phyloP scores from a whole-genome alignment of 2,888 invertebrate species.

The Hydroisotoma schaefferi region DNA sequence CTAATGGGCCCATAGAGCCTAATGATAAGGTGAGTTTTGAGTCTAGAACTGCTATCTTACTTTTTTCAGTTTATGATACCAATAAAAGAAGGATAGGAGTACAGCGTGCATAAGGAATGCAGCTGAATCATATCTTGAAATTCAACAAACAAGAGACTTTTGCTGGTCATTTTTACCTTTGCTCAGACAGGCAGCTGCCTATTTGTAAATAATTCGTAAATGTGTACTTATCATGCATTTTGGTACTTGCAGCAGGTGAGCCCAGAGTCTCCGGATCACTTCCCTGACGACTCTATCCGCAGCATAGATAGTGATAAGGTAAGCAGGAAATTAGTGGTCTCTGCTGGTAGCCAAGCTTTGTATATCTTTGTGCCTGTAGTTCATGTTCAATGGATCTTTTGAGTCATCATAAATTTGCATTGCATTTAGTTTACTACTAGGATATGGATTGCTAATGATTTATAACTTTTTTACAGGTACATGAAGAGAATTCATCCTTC shows the following conservation, averaged over 20 bases:
- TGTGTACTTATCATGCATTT: not conserved
- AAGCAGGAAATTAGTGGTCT: slow-evolving; percentile 8
- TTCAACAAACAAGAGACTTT: not conserved
- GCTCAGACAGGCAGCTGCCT: not conserved
- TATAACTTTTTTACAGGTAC: slow-evolving; percentile 31
- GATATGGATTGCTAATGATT: too few species aligned
- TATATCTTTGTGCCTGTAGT: too few species aligned
- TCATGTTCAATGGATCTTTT: too few species aligned
- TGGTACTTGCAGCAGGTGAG: too few species aligned
- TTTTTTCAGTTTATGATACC: too few species aligned
- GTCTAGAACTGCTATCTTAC: not conserved
- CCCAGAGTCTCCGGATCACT: slow-evolving; percentile 45
- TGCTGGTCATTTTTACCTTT: too few species aligned
- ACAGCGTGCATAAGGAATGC: not conserved
- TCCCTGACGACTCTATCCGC: slow-evolving; percentile 46
- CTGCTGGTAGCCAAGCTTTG: too few species aligned
- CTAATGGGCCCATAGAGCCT: slow-evolving; percentile 64
- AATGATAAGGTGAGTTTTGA: slow-evolving; percentile 54
- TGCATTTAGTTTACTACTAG: too few species aligned
- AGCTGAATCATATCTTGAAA: not conserved
- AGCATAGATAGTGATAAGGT: slow-evolving; percentile 48
- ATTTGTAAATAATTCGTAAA: not conserved
- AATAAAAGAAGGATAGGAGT: too few species aligned
- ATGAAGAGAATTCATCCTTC: slow-evolving; percentile 48
- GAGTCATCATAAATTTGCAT: too few species aligned